A percentile compares a stretch with the other conserved stretches of the same genome.
These are phyloP conservation scores for Erpobdella octoculata DNA, from an alignment of 2,888 invertebrate species.

Conservation along the genomic window DNA sequence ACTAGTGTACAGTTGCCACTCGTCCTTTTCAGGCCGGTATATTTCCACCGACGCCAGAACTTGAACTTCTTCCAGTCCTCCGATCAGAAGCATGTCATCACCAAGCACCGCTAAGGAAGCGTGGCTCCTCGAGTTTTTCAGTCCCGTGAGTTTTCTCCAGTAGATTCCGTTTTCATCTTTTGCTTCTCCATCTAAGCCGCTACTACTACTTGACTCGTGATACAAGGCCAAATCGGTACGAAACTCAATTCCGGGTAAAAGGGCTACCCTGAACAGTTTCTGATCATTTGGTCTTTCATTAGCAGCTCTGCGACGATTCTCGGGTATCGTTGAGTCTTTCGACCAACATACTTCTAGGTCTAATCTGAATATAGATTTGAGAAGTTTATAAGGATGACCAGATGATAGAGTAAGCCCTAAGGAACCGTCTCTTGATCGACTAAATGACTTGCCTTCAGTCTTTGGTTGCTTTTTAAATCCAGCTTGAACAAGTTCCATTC, in stretches of 20 bases:
- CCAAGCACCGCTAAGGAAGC: not conserved
- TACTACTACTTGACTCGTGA: not conserved
- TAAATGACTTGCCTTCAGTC: too few relatives aligned
- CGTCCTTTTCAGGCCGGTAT: not conserved
- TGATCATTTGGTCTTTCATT: too few relatives aligned
- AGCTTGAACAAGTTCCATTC: not conserved
- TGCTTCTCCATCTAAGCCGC: not conserved
- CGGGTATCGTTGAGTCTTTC: not conserved
- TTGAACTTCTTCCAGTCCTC: not conserved
- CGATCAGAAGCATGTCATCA: not conserved
- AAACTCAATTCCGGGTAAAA: not conserved
- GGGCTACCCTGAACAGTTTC: not conserved
- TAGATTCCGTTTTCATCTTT: not conserved
- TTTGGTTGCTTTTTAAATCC: not conserved
- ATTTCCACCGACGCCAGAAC: not conserved
- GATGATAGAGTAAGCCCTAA: too few relatives aligned
- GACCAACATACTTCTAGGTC: not conserved
- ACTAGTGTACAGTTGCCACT: not conserved
- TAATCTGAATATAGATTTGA: not conserved
- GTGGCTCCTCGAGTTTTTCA: not conserved
- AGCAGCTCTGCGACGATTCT: too few relatives aligned
- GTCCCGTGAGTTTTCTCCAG: not conserved
- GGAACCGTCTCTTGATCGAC: too few relatives aligned
- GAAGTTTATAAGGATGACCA: not conserved
- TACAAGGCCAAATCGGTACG: not conserved